phyloP scores from a whole-genome alignment of 1,140 invertebrate genomes.

The Hyphantria cunea region DNA sequence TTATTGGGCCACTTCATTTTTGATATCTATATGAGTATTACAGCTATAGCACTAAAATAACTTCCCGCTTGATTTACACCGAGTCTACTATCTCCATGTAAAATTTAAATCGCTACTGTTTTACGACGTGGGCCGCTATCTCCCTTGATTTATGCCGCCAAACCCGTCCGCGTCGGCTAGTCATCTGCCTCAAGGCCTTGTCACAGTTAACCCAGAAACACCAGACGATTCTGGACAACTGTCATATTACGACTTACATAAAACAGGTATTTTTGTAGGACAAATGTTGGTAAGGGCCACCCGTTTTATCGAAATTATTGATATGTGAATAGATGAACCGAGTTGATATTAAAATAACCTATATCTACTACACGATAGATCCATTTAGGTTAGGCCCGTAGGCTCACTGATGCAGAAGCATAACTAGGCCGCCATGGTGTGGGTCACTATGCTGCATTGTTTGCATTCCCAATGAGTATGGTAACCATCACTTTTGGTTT shows the following conservation, averaged over 20 bases:
- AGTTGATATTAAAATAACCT: no score
- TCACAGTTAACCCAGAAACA: constrained; percentile 52
- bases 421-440: no score
- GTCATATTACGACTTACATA: background rate
- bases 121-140: constrained; percentile 13
- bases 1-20: no score
- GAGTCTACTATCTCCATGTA: background rate
- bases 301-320: background rate
- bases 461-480: no score
- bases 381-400: no score
- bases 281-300: background rate
- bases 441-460: no score
- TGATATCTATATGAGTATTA: no score
- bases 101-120: background rate
- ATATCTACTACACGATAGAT: no score
- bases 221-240: constrained; percentile 13
- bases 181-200: constrained; percentile 41
- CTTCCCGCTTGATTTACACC: background rate
- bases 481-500: no score
- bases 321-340: background rate
- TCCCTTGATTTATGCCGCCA: constrained; percentile 26
- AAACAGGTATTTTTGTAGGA: background rate
- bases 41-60: no score
- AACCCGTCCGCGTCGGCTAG: constrained; percentile 6
- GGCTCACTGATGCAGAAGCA: no score